These are phyloP conservation scores for Distichodus sexfasciatus DNA, from an alignment of 2,797 vertebrate genomes.

Conservation along the genomic window DNA sequence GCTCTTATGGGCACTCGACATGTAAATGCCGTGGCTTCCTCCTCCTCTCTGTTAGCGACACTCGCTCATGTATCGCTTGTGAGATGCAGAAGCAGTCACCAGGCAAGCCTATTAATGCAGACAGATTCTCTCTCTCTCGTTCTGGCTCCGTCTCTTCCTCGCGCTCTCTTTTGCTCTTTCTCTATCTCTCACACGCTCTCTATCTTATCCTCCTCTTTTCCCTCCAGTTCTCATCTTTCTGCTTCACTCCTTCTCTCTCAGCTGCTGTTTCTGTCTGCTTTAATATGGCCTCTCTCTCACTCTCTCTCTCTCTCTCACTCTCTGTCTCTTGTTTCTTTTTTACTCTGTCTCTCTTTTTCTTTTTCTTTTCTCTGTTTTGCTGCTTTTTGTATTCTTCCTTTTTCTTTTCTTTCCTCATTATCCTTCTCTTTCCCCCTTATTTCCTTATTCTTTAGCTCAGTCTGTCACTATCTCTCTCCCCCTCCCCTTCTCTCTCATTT, in stretches of 20 bases:
- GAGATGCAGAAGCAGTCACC: slow-evolving; percentile 58
- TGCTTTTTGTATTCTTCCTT: background rate
- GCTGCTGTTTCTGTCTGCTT: too few relatives aligned
- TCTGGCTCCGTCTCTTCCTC: background rate
- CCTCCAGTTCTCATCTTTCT: background rate
- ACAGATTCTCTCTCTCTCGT: slow-evolving; percentile 2
- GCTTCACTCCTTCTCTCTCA: background rate
- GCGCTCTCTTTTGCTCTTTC: background rate
- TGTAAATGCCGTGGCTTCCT: slow-evolving; percentile 33
- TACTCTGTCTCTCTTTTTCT: background rate
- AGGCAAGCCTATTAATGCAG: slow-evolving; percentile 69
- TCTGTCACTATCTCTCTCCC: slow-evolving; percentile 2
- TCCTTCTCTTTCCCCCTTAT: background rate
- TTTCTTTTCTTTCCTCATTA: too few relatives aligned
- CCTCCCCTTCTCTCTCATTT: slow-evolving; percentile 22
- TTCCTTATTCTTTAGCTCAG: too few relatives aligned
- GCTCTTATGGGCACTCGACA: slow-evolving; percentile 14
- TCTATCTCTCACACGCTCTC: background rate
- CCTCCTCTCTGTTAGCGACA: slow-evolving; percentile 12
- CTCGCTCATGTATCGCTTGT: slow-evolving; percentile 30
- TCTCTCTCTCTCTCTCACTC: background rate
- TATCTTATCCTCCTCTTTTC: too few relatives aligned
- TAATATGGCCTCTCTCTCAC: background rate
- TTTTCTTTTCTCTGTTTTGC: background rate
- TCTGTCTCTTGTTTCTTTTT: too few relatives aligned